Percentiles rank a stretch among this genome's conserved stretches.
These are phyloP conservation scores for Bruchidius siliquastri DNA, from an alignment of 2,888 invertebrate species.

Conservation along the genomic window DNA sequence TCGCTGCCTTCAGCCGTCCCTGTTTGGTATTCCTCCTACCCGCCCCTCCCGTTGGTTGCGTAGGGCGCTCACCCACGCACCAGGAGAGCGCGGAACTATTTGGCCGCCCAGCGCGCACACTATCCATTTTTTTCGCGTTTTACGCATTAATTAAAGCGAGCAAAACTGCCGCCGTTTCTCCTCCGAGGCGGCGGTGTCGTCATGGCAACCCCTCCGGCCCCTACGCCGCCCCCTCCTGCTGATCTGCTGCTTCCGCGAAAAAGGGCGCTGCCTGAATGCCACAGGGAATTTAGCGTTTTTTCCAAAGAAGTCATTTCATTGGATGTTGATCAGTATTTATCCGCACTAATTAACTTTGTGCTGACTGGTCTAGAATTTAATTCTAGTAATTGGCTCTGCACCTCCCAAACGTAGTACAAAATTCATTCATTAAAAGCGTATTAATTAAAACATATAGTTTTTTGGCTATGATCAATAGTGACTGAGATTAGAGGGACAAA, in stretches of 20 bases:
- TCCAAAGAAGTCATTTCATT: neutral
- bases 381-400: too few species aligned
- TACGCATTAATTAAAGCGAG: neutral
- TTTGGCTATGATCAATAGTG: too few species aligned
- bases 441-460: too few species aligned
- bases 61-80: neutral
- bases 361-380: too few species aligned
- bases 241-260: neutral
- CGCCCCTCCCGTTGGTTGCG: neutral
- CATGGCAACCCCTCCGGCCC: neutral
- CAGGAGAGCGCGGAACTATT: neutral
- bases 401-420: too few species aligned
- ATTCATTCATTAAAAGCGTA: too few species aligned
- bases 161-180: neutral
- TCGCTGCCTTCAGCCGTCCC: neutral
- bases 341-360: too few species aligned
- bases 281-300: neutral
- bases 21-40: neutral
- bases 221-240: neutral
- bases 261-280: neutral
- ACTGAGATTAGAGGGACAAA: too few species aligned
- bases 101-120: neutral
- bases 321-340: too few species aligned
- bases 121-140: neutral
- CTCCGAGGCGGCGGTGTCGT: neutral